Evolutionary conservation across 2,797 vertebrate species (phyloP), one percentile per base, ranked within the genome.

Genomic region (Florisuga fusca): DNA sequence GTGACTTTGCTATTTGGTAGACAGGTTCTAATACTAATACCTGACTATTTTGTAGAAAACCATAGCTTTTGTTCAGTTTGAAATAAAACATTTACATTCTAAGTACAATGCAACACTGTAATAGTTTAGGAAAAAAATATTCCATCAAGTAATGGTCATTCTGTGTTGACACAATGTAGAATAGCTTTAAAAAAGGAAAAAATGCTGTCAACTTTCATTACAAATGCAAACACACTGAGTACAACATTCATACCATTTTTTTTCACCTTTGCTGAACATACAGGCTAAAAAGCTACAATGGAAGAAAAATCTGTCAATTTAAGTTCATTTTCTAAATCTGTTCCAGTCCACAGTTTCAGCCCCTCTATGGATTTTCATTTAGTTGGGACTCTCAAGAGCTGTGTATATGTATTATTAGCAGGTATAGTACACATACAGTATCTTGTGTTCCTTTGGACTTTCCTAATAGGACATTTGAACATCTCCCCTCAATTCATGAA

Each of bases 1-100:
- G 97, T 96, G 98, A 97, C 96, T 97, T 96, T 89, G 96, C 96
- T 96, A 97, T 83, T 97, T 97, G 92, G 96, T 97, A 97, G 97
- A 94, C 94, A 95, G 95, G 95, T 90, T 85, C 97, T 97, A 97
- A 95, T 94, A 97, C 95, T 93, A 92, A 97, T 89, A 96, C 96
- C 96, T 94, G 97, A 96, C 97, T 96, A 90, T 93, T 96, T n/a
- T 81, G 96, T 86, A 95, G 96, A 97, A 97, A 94, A 89, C 73
- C 96, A 93, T 90, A 95, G 93, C 94, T 96, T 97, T 92, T 93
- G 96, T 96, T 97, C 89, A 76, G 95, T 96, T 62, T 63, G 84
- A 94, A 95, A 96, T 63, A 95, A 96, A 97, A 83, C 96, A 96
- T 85, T 97, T 96, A 97, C 96, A 96, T 96, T 95, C 95, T 90